Conservation (phyloP, 2,113 vertebrate genomes). For the Anhinga rufa region DNA sequence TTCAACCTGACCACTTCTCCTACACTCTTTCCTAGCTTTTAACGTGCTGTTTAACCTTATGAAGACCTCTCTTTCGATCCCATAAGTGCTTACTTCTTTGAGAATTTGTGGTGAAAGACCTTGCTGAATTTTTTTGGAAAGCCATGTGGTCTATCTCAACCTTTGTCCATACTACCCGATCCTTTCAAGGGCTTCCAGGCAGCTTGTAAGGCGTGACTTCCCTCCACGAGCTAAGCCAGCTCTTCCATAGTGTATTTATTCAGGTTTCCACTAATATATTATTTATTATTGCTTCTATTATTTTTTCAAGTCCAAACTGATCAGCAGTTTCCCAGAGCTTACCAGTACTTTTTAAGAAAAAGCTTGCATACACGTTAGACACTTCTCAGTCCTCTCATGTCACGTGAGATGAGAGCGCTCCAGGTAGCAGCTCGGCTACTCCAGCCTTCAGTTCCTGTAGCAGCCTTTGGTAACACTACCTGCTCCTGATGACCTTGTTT, state of each 20-base stretch:
- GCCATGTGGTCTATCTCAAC: neutral
- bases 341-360: neutral
- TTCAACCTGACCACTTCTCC: neutral
- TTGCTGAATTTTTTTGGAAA: neutral
- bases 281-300: neutral
- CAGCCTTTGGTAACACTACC: neutral
- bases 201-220: neutral
- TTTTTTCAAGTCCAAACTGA: neutral
- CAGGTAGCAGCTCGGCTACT: neutral
- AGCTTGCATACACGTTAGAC: neutral
- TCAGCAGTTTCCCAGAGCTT: neutral
- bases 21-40: neutral
- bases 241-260: neutral
- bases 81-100: neutral
- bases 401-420: neutral
- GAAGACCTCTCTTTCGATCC: neutral
- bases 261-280: neutral
- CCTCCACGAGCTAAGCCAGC: neutral
- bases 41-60: neutral
- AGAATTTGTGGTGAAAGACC: neutral
- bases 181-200: neutral
- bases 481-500: neutral
- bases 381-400: neutral
- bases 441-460: neutral
- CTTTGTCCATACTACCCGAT: neutral